Evolutionary conservation across 1,140 invertebrate species (phyloP).

Genomic region (Theocolax elegans): DNA sequence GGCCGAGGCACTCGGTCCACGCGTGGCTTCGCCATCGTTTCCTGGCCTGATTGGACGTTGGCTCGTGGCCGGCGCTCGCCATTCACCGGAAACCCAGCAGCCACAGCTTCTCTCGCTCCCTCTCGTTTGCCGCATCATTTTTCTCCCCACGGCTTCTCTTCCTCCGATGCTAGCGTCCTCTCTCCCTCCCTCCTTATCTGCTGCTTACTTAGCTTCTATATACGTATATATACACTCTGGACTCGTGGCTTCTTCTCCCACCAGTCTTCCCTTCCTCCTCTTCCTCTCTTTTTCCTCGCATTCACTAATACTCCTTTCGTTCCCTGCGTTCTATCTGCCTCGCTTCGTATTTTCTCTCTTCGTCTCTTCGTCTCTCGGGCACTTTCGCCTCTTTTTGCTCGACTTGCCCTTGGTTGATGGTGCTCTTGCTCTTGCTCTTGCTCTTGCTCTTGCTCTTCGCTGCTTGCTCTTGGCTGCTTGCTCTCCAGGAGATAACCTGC

Average conservation of each 20-base stretch:
- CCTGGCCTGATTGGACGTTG: slow-evolving; percentile 66
- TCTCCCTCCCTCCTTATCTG: background rate
- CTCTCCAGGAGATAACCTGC: slow-evolving; percentile 19
- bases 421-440: slow-evolving; percentile 4
- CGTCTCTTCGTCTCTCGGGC: background rate
- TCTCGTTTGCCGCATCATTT: background rate
- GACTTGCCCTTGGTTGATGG: slow-evolving; percentile 18
- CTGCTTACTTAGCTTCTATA: no score
- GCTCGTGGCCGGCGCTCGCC: slow-evolving; percentile 68
- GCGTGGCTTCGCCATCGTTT: slow-evolving; percentile 64
- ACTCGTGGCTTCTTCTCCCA: background rate
- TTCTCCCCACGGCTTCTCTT: background rate
- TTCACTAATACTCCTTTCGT: slow-evolving; percentile 18
- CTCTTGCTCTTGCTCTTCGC: background rate
- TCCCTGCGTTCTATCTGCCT: background rate
- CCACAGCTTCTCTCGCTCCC: slow-evolving; percentile 23
- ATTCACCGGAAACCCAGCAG: slow-evolving; percentile 46
- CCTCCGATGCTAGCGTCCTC: background rate
- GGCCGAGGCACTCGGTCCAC: slow-evolving; percentile 48
- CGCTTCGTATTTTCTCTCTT: background rate
- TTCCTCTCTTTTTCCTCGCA: slow-evolving; percentile 40
- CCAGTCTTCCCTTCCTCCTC: slow-evolving; percentile 27
- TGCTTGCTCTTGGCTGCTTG: background rate
- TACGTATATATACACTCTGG: background rate
- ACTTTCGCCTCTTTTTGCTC: slow-evolving; percentile 30